phyloP scores from a whole-genome alignment of 2,797 vertebrate species.

The Rhinella marina region DNA sequence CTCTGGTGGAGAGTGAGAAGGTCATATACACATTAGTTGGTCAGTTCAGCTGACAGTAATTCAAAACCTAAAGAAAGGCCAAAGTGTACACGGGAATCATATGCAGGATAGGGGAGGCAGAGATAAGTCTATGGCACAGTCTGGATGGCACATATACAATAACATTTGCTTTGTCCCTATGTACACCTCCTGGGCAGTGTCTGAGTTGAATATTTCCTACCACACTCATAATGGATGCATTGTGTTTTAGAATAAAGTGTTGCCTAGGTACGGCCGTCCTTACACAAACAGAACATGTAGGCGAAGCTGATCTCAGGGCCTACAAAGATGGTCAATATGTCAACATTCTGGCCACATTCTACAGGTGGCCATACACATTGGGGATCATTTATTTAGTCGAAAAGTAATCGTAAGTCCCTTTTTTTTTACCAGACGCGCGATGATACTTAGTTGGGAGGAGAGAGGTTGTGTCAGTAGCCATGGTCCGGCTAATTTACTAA shows the following conservation, averaged over 20 bases:
- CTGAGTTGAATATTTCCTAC: background rate
- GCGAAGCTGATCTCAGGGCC: background rate
- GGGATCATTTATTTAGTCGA: no score
- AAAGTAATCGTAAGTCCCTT: no score
- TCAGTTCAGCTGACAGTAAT: no score
- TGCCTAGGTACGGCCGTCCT: slow-evolving; percentile 12
- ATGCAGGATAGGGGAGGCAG: background rate
- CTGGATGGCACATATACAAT: background rate
- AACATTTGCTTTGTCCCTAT: background rate
- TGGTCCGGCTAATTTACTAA: no score
- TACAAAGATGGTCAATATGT: background rate
- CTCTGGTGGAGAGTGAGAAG: no score
- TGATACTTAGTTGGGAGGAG: no score
- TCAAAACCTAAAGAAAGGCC: no score
- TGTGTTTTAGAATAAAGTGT: slow-evolving; percentile 16
- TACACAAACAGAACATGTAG: background rate
- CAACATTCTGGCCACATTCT: background rate
- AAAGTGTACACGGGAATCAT: background rate
- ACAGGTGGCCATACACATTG: background rate
- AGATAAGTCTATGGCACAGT: background rate
- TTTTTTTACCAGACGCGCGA: no score
- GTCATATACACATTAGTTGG: no score
- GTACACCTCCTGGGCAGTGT: background rate
- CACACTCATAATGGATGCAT: background rate
- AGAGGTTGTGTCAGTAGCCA: no score